Conservation (phyloP, 64 coral and sea anemone genomes). For the Acropora tenuis region DNA sequence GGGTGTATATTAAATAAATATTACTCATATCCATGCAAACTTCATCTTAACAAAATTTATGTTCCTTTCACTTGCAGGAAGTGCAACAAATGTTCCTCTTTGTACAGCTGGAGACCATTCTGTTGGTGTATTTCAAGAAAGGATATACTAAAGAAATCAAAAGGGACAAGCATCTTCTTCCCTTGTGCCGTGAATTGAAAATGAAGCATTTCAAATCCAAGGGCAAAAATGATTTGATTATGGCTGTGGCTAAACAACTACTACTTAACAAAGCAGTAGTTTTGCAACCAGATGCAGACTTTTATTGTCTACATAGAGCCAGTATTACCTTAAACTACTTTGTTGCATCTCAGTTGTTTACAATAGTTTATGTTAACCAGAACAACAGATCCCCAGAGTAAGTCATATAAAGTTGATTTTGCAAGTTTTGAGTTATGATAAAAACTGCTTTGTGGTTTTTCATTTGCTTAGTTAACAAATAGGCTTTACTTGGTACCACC, state of each 20-base stretch:
- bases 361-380: not conserved
- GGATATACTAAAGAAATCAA: constrained; percentile 70
- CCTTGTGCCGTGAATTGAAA: constrained; percentile 43
- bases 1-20: not conserved
- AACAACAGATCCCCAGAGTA: constrained; percentile 12
- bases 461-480: constrained; percentile 8
- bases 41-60: constrained; percentile 1
- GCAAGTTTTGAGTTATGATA: not conserved
- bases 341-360: not conserved
- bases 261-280: constrained; percentile 37
- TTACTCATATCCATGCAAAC: not conserved
- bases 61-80: constrained; percentile 24
- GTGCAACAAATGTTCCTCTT: constrained; percentile 51
- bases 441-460: not conserved
- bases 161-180: constrained; percentile 50
- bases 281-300: constrained; percentile 55
- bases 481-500: constrained; percentile 1
- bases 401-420: constrained; percentile 11
- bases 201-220: constrained; percentile 50
- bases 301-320: constrained; percentile 60
- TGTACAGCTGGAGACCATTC: constrained; percentile 60
- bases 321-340: constrained; percentile 24
- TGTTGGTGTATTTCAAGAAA: constrained; percentile 63
- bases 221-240: constrained; percentile 61
- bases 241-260: constrained; percentile 49